Conservation (phyloP, 2,797 vertebrate genomes). For the Echeneis naucrates region DNA sequence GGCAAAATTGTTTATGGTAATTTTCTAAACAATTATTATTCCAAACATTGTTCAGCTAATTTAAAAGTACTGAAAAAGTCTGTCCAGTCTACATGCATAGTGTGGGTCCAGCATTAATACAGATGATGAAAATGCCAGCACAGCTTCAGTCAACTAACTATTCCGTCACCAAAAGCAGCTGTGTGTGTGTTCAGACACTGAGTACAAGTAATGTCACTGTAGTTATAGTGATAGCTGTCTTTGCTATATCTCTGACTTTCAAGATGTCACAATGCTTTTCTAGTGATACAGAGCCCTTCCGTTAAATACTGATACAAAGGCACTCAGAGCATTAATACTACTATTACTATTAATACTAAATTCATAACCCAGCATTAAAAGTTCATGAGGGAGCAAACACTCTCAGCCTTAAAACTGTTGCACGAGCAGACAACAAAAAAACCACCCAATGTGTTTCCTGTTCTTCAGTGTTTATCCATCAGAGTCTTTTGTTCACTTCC, state of each 20-base stretch:
- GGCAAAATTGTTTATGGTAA: too few relatives aligned
- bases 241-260: neutral
- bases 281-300: conserved; percentile 21
- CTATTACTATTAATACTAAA: conserved; percentile 61
- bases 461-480: conserved; percentile 27
- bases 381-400: conserved; percentile 56
- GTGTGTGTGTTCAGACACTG: neutral
- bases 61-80: too few relatives aligned
- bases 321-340: conserved; percentile 57
- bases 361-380: conserved; percentile 68
- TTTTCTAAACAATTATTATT: too few relatives aligned
- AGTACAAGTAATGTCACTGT: neutral
- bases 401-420: conserved; percentile 46
- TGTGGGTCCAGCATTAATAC: too few relatives aligned
- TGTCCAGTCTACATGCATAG: too few relatives aligned
- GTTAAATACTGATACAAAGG: conserved; percentile 32
- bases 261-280: neutral
- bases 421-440: conserved; percentile 35
- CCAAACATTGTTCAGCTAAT: too few relatives aligned
- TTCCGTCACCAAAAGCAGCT: too few relatives aligned
- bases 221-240: neutral
- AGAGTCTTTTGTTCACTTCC: conserved; percentile 40
- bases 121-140: too few relatives aligned
- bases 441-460: neutral
- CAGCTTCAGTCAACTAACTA: too few relatives aligned